These are phyloP conservation scores for Hydrozoanthus gracilis DNA, from an alignment of 92 coral and sea anemone species.

Conservation along the genomic window DNA sequence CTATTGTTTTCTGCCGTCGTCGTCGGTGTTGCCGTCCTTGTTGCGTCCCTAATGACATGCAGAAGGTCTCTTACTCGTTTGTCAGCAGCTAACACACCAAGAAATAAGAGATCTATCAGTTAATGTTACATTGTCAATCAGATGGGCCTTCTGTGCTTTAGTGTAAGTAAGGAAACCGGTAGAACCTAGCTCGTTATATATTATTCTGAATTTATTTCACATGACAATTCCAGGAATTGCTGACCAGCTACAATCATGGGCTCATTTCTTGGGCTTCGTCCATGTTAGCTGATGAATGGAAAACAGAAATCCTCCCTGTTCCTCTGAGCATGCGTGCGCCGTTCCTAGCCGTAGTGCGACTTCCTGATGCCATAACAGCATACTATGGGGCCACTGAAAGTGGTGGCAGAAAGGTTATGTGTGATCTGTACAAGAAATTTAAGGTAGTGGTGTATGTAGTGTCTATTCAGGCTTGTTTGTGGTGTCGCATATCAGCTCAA, in stretches of 20 bases:
- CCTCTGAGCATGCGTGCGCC: constrained; percentile 91
- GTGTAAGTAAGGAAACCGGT: no score
- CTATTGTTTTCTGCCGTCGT: no score
- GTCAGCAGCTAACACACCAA: no score
- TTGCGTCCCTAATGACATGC: no score
- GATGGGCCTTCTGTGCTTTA: no score
- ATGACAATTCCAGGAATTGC: constrained; percentile 47
- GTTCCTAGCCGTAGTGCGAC: constrained; percentile 73
- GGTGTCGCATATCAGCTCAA: constrained; percentile 42
- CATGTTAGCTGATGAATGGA: constrained; percentile 77
- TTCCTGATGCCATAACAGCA: constrained; percentile 63
- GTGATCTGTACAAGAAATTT: constrained; percentile 15
- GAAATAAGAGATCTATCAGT: no score
- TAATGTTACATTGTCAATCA: no score
- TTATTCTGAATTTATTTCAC: not conserved
- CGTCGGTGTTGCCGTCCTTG: no score
- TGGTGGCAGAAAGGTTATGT: constrained; percentile 49
- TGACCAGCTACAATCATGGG: constrained; percentile 67
- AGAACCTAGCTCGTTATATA: not conserved
- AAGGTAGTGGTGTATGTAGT: constrained; percentile 8
- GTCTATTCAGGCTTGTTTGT: constrained; percentile 18
- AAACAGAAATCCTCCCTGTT: constrained; percentile 77
- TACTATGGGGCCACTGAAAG: constrained; percentile 68
- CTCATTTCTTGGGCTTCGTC: constrained; percentile 78
- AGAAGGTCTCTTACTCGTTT: no score